A percentile compares a stretch with the other conserved stretches of the same genome.
These are phyloP conservation scores for Mandrillus leucophaeus DNA, from an alignment of 2,113 vertebrate genomes.

Conservation along the genomic window DNA sequence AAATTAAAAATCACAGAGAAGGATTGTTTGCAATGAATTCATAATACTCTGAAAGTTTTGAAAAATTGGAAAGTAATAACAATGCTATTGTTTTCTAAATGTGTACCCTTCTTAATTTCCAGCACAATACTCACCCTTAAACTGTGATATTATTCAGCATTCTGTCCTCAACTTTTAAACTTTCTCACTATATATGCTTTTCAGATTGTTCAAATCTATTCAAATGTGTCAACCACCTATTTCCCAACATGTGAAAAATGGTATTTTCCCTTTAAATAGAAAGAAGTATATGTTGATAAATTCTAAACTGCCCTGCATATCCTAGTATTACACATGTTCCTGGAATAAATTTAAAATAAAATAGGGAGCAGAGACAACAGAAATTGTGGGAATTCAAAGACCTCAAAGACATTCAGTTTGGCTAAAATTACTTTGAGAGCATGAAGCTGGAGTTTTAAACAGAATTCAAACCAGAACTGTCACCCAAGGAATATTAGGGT, in stretches of 20 bases:
- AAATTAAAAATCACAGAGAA: slow-evolving; percentile 31
- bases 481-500: neutral
- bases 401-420: neutral
- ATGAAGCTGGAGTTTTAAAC: neutral
- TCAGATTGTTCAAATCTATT: neutral
- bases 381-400: neutral
- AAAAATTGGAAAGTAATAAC: neutral
- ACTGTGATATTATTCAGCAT: neutral
- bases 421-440: neutral
- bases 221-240: neutral
- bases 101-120: neutral
- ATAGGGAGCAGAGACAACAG: neutral
- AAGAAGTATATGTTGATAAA: neutral
- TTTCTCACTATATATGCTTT: neutral
- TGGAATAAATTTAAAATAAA: neutral
- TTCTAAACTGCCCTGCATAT: neutral
- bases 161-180: neutral
- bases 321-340: neutral
- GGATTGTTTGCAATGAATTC: neutral
- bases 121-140: neutral
- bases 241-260: neutral
- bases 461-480: neutral
- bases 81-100: neutral
- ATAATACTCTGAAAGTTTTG: neutral
- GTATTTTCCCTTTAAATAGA: neutral